Evolutionary conservation across 2,888 invertebrate genomes (phyloP).

Genomic region (Pristionchus japonicus): DNA sequence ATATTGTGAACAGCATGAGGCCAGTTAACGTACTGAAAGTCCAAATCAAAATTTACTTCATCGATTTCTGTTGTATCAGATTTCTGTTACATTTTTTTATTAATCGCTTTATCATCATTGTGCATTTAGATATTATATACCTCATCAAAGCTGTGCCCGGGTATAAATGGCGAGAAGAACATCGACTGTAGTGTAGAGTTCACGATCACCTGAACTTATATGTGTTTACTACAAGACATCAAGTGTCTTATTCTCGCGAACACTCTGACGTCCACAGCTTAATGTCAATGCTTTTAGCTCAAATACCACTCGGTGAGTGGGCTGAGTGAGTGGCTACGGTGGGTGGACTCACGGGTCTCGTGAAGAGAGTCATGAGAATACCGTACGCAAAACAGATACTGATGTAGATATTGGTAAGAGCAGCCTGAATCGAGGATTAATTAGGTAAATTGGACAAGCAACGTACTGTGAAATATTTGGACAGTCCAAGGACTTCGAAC

Average conservation of each 20-base stretch:
- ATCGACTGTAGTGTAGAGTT: background rate
- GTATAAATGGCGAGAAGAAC: background rate
- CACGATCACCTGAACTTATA: background rate
- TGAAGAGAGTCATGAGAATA: background rate
- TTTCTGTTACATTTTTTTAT: background rate
- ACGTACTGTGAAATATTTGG: background rate
- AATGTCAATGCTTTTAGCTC: too few relatives aligned
- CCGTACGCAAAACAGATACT: background rate
- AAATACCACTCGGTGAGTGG: too few relatives aligned
- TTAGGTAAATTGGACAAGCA: background rate
- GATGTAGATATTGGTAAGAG: background rate
- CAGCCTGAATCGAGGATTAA: background rate
- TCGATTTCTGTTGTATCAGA: too few relatives aligned
- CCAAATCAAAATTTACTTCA: background rate
- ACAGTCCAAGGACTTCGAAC: background rate
- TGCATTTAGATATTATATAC: background rate
- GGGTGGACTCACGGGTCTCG: background rate
- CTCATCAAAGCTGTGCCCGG: background rate
- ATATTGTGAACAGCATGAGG: background rate
- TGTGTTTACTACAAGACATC: too few relatives aligned
- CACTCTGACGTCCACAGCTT: too few relatives aligned
- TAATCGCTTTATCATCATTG: background rate
- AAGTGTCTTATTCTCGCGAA: too few relatives aligned
- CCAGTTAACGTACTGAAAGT: background rate
- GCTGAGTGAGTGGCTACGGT: too few relatives aligned